Conservation (phyloP, 2,113 vertebrate species). For the Notechis scutatus region DNA sequence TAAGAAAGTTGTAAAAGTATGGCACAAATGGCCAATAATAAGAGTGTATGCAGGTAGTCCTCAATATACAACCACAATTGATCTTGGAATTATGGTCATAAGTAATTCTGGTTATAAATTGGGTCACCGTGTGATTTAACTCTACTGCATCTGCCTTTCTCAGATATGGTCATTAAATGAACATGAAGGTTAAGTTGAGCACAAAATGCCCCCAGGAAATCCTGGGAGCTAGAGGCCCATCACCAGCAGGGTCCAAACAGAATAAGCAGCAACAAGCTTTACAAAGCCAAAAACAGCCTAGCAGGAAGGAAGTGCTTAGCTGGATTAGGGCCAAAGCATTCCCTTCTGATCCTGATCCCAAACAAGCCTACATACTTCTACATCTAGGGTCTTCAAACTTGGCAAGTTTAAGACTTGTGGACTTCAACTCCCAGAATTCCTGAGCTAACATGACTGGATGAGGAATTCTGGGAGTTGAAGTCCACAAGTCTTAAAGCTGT, state of each 20-base stretch:
- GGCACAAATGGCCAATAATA: not conserved
- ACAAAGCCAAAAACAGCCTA: not conserved
- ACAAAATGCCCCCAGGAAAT: no score
- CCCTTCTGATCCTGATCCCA: not conserved
- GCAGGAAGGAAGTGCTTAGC: not conserved
- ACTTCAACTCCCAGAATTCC: no score
- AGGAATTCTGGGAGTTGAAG: no score
- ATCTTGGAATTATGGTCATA: not conserved
- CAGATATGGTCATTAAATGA: not conserved
- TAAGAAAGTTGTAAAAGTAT: not conserved
- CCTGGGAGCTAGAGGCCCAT: not conserved
- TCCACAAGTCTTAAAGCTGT: no score
- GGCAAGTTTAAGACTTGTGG: no score
- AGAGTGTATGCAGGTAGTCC: not conserved
- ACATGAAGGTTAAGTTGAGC: not conserved
- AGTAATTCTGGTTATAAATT: not conserved
- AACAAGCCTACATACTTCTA: not conserved
- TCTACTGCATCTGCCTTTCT: not conserved
- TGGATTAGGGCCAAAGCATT: not conserved
- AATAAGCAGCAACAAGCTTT: not conserved
- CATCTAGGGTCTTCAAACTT: no score
- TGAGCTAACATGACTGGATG: no score
- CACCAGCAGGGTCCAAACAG: not conserved
- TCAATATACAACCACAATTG: not conserved
- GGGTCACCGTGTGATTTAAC: not conserved